Percentiles rank a stretch among this genome's conserved stretches.
Evolutionary conservation across 1,140 invertebrate species (phyloP).

Genomic region (Aculops lycopersici): DNA sequence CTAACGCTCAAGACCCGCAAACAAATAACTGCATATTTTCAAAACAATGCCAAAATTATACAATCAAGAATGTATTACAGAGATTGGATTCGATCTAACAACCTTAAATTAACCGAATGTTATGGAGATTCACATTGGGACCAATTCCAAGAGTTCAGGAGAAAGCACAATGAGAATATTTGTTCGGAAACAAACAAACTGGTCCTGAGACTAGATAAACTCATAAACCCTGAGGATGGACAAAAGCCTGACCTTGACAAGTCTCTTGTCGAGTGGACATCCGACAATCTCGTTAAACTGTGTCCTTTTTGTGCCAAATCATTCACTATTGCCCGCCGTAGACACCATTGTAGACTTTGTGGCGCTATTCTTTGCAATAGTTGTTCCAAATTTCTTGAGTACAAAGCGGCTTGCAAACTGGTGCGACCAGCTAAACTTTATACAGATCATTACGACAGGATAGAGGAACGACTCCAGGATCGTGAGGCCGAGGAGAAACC

Average conservation of each 20-base stretch:
- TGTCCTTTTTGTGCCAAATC: conserved; percentile 62
- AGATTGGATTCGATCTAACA: too few species aligned
- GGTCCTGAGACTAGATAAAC: conserved; percentile 62
- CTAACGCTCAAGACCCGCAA: too few species aligned
- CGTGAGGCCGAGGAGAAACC: neutral
- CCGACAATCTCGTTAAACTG: conserved; percentile 51
- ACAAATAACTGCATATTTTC: too few species aligned
- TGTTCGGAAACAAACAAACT: conserved; percentile 58
- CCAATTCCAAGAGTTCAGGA: neutral
- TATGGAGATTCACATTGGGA: too few species aligned
- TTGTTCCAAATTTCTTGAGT: conserved; percentile 57
- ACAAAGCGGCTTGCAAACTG: conserved; percentile 44
- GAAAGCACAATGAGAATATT: neutral
- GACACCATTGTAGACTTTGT: conserved; percentile 84
- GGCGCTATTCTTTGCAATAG: conserved; percentile 74
- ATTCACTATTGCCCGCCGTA: conserved; percentile 51
- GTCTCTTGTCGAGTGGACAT: conserved; percentile 59
- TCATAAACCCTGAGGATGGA: conserved; percentile 38
- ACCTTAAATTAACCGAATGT: too few species aligned
- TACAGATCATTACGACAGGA: neutral
- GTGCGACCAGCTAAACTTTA: conserved; percentile 1
- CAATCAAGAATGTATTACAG: too few species aligned
- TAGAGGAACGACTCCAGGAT: neutral
- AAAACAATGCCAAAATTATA: too few species aligned
- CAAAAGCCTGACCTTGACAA: conserved; percentile 20